Percentiles rank a stretch among this genome's conserved stretches.
phyloP scores from a whole-genome alignment of 2,797 vertebrate genomes.

The Diplodus puntazzo region DNA sequence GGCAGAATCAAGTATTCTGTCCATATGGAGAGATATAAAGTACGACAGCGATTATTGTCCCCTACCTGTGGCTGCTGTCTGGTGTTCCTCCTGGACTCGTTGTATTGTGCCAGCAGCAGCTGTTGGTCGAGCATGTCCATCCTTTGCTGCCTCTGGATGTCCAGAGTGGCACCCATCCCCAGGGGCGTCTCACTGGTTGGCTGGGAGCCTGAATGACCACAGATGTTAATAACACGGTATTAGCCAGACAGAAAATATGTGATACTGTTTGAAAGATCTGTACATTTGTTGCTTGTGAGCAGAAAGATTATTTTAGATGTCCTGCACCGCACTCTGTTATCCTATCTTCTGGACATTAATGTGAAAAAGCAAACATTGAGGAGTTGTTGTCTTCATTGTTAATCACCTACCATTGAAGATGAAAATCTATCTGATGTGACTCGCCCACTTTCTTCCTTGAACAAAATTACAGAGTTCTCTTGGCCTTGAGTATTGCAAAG shows the following conservation, averaged over 20 bases:
- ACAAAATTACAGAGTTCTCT: no score
- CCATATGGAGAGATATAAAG: not conserved
- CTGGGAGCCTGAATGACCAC: slow-evolving; percentile 81
- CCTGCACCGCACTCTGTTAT: not conserved
- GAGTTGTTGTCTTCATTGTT: no score
- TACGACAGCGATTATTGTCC: no score
- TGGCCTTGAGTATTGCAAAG: no score
- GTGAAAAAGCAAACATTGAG: slow-evolving; percentile 6
- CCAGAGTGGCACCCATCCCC: slow-evolving; percentile 97
- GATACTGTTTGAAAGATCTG: not conserved
- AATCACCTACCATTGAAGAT: no score
- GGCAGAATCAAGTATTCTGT: not conserved
- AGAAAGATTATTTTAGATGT: not conserved
- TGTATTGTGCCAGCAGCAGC: slow-evolving; percentile 92
- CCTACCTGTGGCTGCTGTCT: slow-evolving; percentile 84
- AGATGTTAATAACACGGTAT: not conserved
- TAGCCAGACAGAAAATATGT: not conserved
- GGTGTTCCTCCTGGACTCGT: slow-evolving; percentile 88
- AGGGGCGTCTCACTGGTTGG: slow-evolving; percentile 88
- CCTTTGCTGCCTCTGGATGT: slow-evolving; percentile 96
- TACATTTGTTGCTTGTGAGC: not conserved
- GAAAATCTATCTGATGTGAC: no score
- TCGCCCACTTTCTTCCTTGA: no score
- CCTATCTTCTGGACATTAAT: not conserved
- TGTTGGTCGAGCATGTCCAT: slow-evolving; percentile 96